These are phyloP conservation scores for Tipula helvola DNA, from an alignment of 2,888 invertebrate genomes.

Conservation along the genomic window DNA sequence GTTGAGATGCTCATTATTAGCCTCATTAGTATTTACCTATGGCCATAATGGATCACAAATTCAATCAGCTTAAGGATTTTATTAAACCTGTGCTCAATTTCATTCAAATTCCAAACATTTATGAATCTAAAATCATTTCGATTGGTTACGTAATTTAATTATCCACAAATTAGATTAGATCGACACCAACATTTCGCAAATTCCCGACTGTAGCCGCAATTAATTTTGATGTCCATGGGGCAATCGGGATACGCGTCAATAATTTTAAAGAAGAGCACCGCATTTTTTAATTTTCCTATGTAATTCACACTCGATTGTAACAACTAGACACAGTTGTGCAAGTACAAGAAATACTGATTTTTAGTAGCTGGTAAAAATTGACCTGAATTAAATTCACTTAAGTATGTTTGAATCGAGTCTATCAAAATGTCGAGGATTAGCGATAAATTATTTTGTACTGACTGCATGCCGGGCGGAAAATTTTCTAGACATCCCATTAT, in stretches of 20 bases:
- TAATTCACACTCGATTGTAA: slow-evolving; percentile 26
- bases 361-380: slow-evolving; percentile 28
- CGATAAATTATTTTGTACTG: slow-evolving; percentile 22
- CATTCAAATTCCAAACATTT: slow-evolving; percentile 23
- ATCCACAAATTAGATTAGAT: neutral
- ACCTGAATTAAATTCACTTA: slow-evolving; percentile 23
- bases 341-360: slow-evolving; percentile 28
- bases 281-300: neutral
- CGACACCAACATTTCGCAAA: neutral
- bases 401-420: slow-evolving; percentile 23
- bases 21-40: slow-evolving; percentile 21
- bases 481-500: slow-evolving; percentile 29
- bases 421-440: slow-evolving; percentile 24
- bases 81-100: slow-evolving; percentile 19
- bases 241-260: slow-evolving; percentile 35
- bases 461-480: slow-evolving; percentile 27
- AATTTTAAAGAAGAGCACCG: neutral
- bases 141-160: slow-evolving; percentile 14
- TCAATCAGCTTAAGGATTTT: slow-evolving; percentile 22
- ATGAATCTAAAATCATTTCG: slow-evolving; percentile 20
- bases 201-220: slow-evolving; percentile 39
- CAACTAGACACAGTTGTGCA: slow-evolving; percentile 36
- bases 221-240: slow-evolving; percentile 52
- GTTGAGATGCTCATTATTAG: slow-evolving; percentile 17
- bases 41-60: slow-evolving; percentile 20